Base-by-base conservation (phyloP, 2,888 invertebrate species). In the Coremacera marginata region DNA sequence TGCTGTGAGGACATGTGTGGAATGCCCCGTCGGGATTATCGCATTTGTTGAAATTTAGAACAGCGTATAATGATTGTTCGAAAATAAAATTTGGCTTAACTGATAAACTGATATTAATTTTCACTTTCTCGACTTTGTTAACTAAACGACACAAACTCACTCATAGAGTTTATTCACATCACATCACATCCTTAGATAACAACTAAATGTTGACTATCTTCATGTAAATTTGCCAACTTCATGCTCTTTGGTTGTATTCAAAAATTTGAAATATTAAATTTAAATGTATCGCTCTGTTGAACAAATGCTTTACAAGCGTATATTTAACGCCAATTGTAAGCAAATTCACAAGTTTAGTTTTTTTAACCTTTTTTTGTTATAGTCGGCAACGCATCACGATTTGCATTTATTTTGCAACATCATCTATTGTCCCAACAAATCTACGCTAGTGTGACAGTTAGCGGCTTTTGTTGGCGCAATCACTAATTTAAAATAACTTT, bases 21-120 rank as follows among this genome's bases (percentile, higher is more conserved):
- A 22, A 25, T 25, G 22, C 62, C 31, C 27, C 44, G 14, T 11
- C 44, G 44, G 11, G n/a, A 75, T 75, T 37, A 16, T 19, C 27
- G 75, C 34, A 65, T 74, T 34, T 74, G 74, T 74, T 74, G 34
- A 74, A 65, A 16, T 57, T 16, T n/a, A n/a, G n/a, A n/a, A n/a
- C n/a, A 5, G 31, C 31, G 5, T 31, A 44, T 27, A 14, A 27
- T 27, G 60, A 27, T 22, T 27, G 14, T 22, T 9, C 8, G 25
- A 22, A 25, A 60, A 14, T 16, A 27, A 27, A 27, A 27, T 60
- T 55, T 55, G 19, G 19, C 9, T 55, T 55, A 16, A 57, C 27
- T 5, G 27, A 57, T 57, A 25, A 60, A 60, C 11, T 60, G 5
- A 25, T 14, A 7, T 60, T 11, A 8, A 60, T 22, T 60, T 60